Percentiles rank a stretch among this genome's conserved stretches.
Conservation (phyloP, 2,888 invertebrate species). For the Diplazon laetatorius region DNA sequence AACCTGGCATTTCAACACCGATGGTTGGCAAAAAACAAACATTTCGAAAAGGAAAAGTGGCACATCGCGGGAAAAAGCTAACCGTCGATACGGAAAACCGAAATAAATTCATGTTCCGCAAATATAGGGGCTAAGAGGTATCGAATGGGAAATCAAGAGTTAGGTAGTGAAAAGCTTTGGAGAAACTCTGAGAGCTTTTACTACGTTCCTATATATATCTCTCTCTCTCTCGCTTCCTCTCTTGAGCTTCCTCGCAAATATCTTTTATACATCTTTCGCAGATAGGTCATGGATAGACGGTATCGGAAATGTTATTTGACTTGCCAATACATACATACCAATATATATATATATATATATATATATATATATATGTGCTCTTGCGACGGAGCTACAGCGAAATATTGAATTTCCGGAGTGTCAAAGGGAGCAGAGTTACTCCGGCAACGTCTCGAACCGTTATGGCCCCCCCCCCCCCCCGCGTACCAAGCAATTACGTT, state of each 20-base stretch:
- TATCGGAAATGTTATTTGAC: background rate
- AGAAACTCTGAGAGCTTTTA: constrained; percentile 6
- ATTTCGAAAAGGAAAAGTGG: too few relatives aligned
- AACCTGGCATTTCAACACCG: too few relatives aligned
- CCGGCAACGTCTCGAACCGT: background rate
- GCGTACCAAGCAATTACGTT: constrained; percentile 2
- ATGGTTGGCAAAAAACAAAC: too few relatives aligned
- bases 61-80: too few relatives aligned
- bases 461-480: too few relatives aligned
- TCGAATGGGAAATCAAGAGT: too few relatives aligned
- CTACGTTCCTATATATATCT: too few relatives aligned
- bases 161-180: too few relatives aligned
- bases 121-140: too few relatives aligned
- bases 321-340: background rate
- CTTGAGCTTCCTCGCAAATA: constrained; percentile 1
- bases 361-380: background rate
- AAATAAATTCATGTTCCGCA: too few relatives aligned
- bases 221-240: too few relatives aligned
- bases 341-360: background rate
- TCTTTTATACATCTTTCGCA: background rate
- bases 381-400: background rate
- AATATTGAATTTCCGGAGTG: constrained; percentile 22
- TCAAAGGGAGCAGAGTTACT: constrained; percentile 9
- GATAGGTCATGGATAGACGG: background rate
- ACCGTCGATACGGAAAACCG: too few relatives aligned